Percentiles rank a stretch among this genome's conserved stretches.
These are phyloP conservation scores for Callyntrura guangdongensis DNA, from an alignment of 2,888 invertebrate species.

Conservation along the genomic window DNA sequence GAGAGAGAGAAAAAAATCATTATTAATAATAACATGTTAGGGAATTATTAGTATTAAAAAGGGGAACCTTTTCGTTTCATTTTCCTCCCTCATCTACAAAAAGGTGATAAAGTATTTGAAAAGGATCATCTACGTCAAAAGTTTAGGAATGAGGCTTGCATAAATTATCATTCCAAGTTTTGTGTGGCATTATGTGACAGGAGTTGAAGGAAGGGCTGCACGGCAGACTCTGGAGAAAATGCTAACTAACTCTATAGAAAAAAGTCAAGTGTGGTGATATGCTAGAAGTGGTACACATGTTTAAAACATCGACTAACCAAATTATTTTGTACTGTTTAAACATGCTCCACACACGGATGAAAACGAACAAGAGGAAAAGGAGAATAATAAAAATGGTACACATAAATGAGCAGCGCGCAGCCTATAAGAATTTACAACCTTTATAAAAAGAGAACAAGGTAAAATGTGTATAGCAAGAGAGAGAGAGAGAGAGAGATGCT, in stretches of 20 bases:
- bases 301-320: slow-evolving; percentile 32
- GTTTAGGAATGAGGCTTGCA: slow-evolving; percentile 84
- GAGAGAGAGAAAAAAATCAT: slow-evolving; percentile 28
- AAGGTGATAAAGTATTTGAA: slow-evolving; percentile 84
- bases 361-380: neutral
- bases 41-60: slow-evolving; percentile 78
- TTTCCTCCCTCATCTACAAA: neutral
- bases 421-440: slow-evolving; percentile 72
- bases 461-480: neutral
- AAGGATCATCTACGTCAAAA: slow-evolving; percentile 84
- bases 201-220: slow-evolving; percentile 81
- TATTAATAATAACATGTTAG: slow-evolving; percentile 74
- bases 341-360: neutral
- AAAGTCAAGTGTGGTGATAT: slow-evolving; percentile 5
- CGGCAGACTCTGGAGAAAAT: slow-evolving; percentile 18
- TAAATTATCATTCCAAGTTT: slow-evolving; percentile 83
- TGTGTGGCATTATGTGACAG: slow-evolving; percentile 85
- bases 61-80: slow-evolving; percentile 47
- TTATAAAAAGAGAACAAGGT: slow-evolving; percentile 53
- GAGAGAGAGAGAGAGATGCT: neutral
- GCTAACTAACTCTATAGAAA: neutral
- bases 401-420: slow-evolving; percentile 57
- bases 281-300: slow-evolving; percentile 8
- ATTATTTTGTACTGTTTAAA: slow-evolving; percentile 49
- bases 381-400: slow-evolving; percentile 33